Conservation (phyloP, 2,797 vertebrate species). For the Varecia variegata region DNA sequence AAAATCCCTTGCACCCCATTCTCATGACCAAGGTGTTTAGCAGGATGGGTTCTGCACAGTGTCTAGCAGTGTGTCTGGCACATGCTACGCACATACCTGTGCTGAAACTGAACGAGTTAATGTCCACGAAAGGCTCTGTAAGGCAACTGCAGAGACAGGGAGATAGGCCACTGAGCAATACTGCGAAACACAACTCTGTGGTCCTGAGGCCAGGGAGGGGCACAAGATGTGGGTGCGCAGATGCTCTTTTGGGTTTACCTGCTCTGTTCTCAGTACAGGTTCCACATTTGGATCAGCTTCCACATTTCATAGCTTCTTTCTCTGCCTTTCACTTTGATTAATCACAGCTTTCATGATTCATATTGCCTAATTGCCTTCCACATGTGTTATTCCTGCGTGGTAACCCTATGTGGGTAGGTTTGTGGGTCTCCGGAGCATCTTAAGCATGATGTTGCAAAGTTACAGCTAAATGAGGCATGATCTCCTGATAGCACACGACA, state of each 20-base stretch:
- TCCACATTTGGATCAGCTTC: background rate
- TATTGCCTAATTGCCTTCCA: slow-evolving; percentile 20
- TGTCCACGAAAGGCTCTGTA: background rate
- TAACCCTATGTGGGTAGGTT: background rate
- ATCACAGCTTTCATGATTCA: background rate
- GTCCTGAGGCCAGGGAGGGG: background rate
- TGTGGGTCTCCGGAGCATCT: slow-evolving; percentile 1
- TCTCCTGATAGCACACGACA: background rate
- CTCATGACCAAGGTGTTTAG: no score
- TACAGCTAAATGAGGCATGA: background rate
- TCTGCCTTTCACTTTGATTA: slow-evolving; percentile 25
- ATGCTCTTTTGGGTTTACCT: background rate
- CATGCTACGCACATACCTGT: rapidly evolving
- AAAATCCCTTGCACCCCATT: no score
- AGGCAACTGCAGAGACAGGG: background rate
- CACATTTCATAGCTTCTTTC: background rate
- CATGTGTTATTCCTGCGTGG: slow-evolving; percentile 38
- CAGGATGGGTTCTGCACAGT: no score
- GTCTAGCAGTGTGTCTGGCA: no score
- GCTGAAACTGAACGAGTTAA: rapidly evolving
- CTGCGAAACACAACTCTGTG: no score
- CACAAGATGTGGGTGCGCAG: rapidly evolving
- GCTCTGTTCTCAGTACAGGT: background rate
- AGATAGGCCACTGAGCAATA: rapidly evolving
- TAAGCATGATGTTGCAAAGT: background rate